These are phyloP conservation scores for Forbesichthys papilliferus DNA, from an alignment of 2,113 vertebrate species.

Conservation along the genomic window DNA sequence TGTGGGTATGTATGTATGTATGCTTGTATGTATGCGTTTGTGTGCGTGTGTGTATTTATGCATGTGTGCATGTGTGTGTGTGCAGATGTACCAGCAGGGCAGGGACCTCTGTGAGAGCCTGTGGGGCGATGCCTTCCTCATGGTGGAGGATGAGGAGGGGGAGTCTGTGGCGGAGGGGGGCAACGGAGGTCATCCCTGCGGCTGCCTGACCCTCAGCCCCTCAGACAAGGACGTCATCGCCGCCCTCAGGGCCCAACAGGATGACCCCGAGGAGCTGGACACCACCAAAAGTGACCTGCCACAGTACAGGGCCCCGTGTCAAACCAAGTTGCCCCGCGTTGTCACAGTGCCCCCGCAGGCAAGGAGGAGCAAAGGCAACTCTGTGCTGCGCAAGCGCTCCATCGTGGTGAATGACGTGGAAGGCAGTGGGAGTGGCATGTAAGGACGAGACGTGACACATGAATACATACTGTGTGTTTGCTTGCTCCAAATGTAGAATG, in stretches of 20 bases:
- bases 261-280: conserved; percentile 73
- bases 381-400: conserved; percentile 70
- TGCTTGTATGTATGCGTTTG: neutral
- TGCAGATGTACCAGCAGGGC: conserved; percentile 80
- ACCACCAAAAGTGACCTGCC: conserved; percentile 77
- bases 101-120: conserved; percentile 79
- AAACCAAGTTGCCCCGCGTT: conserved; percentile 37
- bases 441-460: conserved; percentile 22
- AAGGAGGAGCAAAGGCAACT: conserved; percentile 54
- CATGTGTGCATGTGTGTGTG: conserved; percentile 1
- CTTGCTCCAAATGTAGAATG: conserved; percentile 16
- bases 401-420: conserved; percentile 75
- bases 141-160: conserved; percentile 64
- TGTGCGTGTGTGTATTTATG: conserved; percentile 21
- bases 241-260: conserved; percentile 70
- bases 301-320: conserved; percentile 70
- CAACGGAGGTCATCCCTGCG: conserved; percentile 59
- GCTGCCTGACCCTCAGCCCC: conserved; percentile 77
- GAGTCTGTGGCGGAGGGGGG: conserved; percentile 44
- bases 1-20: conserved; percentile 18
- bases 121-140: conserved; percentile 75
- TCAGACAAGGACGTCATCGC: conserved; percentile 75
- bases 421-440: conserved; percentile 81
- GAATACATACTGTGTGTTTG: neutral
- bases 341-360: conserved; percentile 37